Percentiles rank a stretch among this genome's conserved stretches.
Evolutionary conservation across 2,888 invertebrate genomes (phyloP).

Genomic region (Protodeltote pygarga): DNA sequence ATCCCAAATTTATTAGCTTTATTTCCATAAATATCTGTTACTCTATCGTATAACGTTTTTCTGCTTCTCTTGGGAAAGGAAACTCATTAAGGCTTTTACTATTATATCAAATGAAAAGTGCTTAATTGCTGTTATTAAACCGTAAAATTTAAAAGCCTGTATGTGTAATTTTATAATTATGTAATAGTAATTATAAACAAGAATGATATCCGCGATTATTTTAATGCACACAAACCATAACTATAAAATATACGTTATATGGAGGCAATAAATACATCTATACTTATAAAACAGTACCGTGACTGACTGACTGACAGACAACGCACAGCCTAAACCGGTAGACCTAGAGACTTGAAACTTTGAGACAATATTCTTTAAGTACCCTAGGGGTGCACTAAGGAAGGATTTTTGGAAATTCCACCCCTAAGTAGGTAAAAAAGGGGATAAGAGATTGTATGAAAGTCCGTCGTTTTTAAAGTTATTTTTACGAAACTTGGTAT

Average conservation of each 20-base stretch:
- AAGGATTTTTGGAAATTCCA: too few species aligned
- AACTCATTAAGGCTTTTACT: slow-evolving; percentile 7
- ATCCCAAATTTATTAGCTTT: slow-evolving; percentile 17
- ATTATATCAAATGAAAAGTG: slow-evolving; percentile 11
- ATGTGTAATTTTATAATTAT: slow-evolving; percentile 13
- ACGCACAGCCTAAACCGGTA: too few species aligned
- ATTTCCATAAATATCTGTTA: slow-evolving; percentile 29
- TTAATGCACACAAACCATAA: slow-evolving; percentile 13
- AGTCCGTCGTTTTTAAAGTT: too few species aligned
- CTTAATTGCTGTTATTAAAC: slow-evolving; percentile 22
- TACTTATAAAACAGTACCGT: too few species aligned
- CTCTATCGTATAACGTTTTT: slow-evolving; percentile 11
- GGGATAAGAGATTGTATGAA: too few species aligned
- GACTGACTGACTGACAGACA: too few species aligned
- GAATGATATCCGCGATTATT: slow-evolving; percentile 2
- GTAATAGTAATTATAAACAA: slow-evolving; percentile 16
- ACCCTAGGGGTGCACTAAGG: too few species aligned
- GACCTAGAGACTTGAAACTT: too few species aligned
- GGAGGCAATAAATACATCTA: neutral
- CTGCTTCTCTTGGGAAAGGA: slow-evolving; percentile 14
- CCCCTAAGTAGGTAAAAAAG: too few species aligned
- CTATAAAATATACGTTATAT: slow-evolving; percentile 2
- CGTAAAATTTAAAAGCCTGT: slow-evolving; percentile 14
- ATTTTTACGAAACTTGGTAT: too few species aligned
- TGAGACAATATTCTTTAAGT: too few species aligned